These are phyloP conservation scores for Rhadinocentrus ornatus DNA, from an alignment of 2,797 vertebrate genomes.

Conservation along the genomic window DNA sequence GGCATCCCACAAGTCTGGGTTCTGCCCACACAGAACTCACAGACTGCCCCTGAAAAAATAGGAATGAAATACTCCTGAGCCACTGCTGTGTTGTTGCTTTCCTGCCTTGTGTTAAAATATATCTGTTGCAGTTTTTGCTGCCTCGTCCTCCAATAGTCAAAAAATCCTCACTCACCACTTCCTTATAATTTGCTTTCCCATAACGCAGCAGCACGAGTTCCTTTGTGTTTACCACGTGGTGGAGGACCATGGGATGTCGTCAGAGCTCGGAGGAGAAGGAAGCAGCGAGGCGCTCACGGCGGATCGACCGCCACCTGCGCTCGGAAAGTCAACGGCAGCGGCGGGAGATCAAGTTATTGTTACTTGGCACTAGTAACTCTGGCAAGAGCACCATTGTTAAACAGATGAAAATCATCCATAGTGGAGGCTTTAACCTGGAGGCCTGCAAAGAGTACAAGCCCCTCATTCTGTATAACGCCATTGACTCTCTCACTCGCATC, in stretches of 20 bases:
- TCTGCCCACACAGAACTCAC: slow-evolving; percentile 75
- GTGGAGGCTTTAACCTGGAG: slow-evolving; percentile 97
- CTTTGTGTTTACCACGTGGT: slow-evolving; percentile 75
- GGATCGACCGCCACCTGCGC: slow-evolving; percentile 98
- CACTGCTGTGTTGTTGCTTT: slow-evolving; percentile 57
- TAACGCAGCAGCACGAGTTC: slow-evolving; percentile 77
- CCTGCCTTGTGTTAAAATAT: slow-evolving; percentile 41
- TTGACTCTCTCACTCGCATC: slow-evolving; percentile 98
- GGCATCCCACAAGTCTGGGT: slow-evolving; percentile 75
- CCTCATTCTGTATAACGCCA: slow-evolving; percentile 98
- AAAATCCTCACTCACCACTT: slow-evolving; percentile 49
- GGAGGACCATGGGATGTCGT: slow-evolving; percentile 98
- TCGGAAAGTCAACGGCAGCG: slow-evolving; percentile 98
- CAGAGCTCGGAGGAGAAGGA: slow-evolving; percentile 99
- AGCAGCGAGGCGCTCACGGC: slow-evolving; percentile 95
- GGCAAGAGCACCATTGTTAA: slow-evolving; percentile 99
- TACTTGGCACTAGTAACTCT: slow-evolving; percentile 98
- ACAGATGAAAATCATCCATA: slow-evolving; percentile 99
- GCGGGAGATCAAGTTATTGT: slow-evolving; percentile 95
- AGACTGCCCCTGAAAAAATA: slow-evolving; percentile 61
- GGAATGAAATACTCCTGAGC: slow-evolving; percentile 74
- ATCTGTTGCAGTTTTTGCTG: slow-evolving; percentile 40
- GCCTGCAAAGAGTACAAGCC: slow-evolving; percentile 99
- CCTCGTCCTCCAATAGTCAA: slow-evolving; percentile 12
- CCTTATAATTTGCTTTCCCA: slow-evolving; percentile 63